Percentiles rank a stretch among this genome's conserved stretches.
phyloP scores from a whole-genome alignment of 2,113 vertebrate species.

The Salvelinus sp. region DNA sequence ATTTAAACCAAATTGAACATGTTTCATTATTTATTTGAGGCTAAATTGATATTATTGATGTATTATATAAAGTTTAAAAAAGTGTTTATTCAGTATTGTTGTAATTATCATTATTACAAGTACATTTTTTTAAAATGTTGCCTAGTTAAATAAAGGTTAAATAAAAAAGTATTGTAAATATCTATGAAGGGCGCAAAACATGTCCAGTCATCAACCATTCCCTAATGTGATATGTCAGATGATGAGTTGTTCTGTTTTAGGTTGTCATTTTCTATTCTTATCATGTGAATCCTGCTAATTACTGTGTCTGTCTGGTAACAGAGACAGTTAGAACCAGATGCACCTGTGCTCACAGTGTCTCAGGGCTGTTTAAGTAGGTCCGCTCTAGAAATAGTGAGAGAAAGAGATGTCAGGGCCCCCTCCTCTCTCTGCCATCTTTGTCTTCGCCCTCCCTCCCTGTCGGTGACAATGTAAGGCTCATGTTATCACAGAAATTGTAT shows the following conservation, averaged over 20 bases:
- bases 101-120: too few relatives aligned
- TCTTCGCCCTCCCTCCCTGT: constrained; percentile 19
- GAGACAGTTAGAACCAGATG: constrained; percentile 46
- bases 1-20: too few relatives aligned
- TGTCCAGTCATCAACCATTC: too few relatives aligned
- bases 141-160: too few relatives aligned
- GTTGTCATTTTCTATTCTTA: background rate
- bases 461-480: constrained; percentile 25
- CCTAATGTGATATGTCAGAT: background rate
- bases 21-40: too few relatives aligned
- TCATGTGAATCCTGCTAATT: constrained; percentile 39
- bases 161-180: too few relatives aligned
- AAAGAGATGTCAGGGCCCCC: constrained; percentile 30
- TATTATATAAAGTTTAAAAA: too few relatives aligned
- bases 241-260: background rate
- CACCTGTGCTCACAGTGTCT: constrained; percentile 57
- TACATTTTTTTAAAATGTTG: too few relatives aligned
- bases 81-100: too few relatives aligned
- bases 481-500: constrained; percentile 18
- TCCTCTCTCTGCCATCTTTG: constrained; percentile 1
- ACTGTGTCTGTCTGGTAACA: constrained; percentile 14
- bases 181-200: too few relatives aligned
- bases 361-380: constrained; percentile 59
- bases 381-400: constrained; percentile 62
- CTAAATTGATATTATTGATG: too few relatives aligned